These are phyloP conservation scores for Scortum barcoo DNA, from an alignment of 2,113 vertebrate species.

Conservation along the genomic window DNA sequence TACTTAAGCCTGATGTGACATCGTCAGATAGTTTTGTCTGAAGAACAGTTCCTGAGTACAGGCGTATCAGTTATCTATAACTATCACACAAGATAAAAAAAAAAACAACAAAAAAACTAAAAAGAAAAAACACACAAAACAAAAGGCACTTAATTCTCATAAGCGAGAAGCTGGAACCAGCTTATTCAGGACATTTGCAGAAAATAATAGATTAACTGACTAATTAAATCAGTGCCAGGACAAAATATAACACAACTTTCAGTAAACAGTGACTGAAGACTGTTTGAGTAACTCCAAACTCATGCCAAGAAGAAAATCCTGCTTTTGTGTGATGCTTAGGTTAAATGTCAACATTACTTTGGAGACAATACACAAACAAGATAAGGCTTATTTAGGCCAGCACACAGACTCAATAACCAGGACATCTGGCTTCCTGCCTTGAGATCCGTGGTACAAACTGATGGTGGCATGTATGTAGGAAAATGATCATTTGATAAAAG, in stretches of 20 bases:
- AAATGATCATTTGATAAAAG: not conserved
- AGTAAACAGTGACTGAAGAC: not conserved
- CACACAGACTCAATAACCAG: not conserved
- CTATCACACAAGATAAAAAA: not conserved
- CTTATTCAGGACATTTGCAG: too few species aligned
- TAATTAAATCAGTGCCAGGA: not conserved
- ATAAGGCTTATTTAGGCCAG: not conserved
- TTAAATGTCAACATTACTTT: not conserved
- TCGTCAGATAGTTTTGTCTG: not conserved
- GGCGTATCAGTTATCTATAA: not conserved
- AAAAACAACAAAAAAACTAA: too few species aligned
- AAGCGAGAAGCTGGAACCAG: not conserved
- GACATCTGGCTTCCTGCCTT: not conserved
- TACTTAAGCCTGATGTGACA: not conserved
- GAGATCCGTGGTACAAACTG: not conserved
- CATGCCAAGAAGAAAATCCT: not conserved
- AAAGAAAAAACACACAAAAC: too few species aligned
- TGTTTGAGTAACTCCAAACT: not conserved
- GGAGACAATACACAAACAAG: not conserved
- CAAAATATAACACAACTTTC: not conserved
- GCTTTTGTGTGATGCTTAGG: not conserved
- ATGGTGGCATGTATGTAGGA: not conserved
- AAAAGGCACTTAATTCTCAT: not conserved
- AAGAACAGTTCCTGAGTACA: too few species aligned
- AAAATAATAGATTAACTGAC: not conserved